A percentile compares a stretch with the other conserved stretches of the same genome.
Conservation (phyloP, 2,113 vertebrate genomes). For the Poeciliopsis turrubarensis region DNA sequence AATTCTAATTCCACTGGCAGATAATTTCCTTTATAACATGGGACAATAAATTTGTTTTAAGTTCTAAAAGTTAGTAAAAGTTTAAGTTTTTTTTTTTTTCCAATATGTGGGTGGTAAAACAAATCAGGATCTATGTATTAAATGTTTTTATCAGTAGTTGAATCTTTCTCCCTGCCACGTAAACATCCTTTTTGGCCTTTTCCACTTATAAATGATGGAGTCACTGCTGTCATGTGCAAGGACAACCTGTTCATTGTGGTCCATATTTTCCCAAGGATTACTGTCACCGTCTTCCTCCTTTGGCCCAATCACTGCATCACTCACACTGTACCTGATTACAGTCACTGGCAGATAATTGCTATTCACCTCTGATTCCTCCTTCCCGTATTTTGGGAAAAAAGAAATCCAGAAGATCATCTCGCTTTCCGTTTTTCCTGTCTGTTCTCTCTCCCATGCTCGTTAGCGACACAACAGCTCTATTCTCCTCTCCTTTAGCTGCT, state of each 20-base stretch:
- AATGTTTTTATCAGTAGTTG: conserved; percentile 2
- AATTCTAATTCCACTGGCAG: too few relatives aligned
- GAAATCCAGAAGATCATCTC: conserved; percentile 54
- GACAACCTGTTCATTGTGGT: conserved; percentile 62
- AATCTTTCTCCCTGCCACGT: conserved; percentile 26
- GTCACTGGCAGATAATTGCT: conserved; percentile 62
- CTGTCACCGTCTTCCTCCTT: conserved; percentile 64
- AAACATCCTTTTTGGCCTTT: conserved; percentile 2
- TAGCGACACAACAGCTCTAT: conserved; percentile 57
- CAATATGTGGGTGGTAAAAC: conserved; percentile 44
- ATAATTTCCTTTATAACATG: too few relatives aligned
- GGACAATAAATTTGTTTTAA: too few relatives aligned
- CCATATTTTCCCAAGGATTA: conserved; percentile 77
- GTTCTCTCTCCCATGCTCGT: conserved; percentile 51
- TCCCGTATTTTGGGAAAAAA: conserved; percentile 48
- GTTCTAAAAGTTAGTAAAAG: too few relatives aligned
- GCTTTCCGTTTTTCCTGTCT: conserved; percentile 48
- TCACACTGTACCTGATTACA: conserved; percentile 71
- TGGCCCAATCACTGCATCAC: conserved; percentile 62
- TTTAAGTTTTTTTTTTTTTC: too few relatives aligned
- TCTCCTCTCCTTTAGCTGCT: conserved; percentile 45
- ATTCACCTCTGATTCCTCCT: conserved; percentile 67
- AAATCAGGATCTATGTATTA: conserved; percentile 33
- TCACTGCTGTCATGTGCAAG: conserved; percentile 46
- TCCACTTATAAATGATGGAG: conserved; percentile 41